Evolutionary conservation across 2,797 vertebrate genomes (phyloP).

Genomic region (Onychomys arenicola): DNA sequence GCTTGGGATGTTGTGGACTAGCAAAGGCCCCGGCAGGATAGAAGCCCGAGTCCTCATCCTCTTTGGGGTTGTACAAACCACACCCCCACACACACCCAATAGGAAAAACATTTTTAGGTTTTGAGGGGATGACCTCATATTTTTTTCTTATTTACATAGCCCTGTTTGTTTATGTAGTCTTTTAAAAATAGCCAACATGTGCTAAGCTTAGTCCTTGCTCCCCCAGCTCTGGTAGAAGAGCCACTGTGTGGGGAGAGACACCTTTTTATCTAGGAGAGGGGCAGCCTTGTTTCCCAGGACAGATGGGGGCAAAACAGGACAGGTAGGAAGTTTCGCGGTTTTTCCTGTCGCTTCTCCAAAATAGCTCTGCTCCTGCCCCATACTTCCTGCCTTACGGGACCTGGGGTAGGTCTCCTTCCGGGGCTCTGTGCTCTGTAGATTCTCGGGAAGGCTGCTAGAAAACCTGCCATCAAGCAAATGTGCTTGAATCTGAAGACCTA

Average conservation of each 20-base stretch:
- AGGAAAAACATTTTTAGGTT: constrained; percentile 77
- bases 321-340: constrained; percentile 81
- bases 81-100: constrained; percentile 31
- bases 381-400: constrained; percentile 74
- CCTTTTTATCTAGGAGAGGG: constrained; percentile 81
- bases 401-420: constrained; percentile 11
- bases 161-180: constrained; percentile 81
- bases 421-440: constrained; percentile 28
- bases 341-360: constrained; percentile 78
- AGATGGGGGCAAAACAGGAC: constrained; percentile 79
- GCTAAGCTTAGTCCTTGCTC: constrained; percentile 78
- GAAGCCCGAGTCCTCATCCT: constrained; percentile 38
- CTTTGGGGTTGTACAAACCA: constrained; percentile 59
- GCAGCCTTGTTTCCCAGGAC: constrained; percentile 76
- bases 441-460: constrained; percentile 30
- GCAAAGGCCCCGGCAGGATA: constrained; percentile 39
- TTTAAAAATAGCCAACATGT: constrained; percentile 79
- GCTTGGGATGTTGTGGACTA: constrained; percentile 7
- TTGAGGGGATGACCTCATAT: constrained; percentile 81
- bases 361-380: constrained; percentile 77
- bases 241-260: constrained; percentile 71
- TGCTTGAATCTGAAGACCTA: neutral
- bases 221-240: constrained; percentile 61
- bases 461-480: constrained; percentile 33
- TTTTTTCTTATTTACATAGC: constrained; percentile 83